These are phyloP conservation scores for Cervus canadensis DNA, from an alignment of 2,113 vertebrate species.

Conservation along the genomic window DNA sequence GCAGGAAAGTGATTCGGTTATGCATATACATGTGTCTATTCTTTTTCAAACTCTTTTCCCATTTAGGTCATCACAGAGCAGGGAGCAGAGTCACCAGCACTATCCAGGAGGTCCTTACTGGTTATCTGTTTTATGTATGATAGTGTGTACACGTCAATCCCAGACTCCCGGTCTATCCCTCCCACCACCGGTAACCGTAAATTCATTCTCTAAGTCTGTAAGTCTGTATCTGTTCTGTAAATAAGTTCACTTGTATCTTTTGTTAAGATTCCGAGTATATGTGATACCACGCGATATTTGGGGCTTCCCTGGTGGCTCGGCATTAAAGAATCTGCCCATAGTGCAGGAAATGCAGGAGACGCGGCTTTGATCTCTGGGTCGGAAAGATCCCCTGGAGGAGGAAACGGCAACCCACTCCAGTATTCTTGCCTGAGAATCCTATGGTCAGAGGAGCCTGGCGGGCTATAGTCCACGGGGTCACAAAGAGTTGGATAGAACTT, in stretches of 20 bases:
- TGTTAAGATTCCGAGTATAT: background rate
- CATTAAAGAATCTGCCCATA: background rate
- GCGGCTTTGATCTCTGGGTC: rapidly evolving
- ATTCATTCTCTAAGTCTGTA: background rate
- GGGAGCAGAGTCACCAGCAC: background rate
- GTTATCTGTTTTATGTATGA: background rate
- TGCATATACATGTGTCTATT: background rate
- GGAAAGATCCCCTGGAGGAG: background rate
- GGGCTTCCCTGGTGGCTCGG: background rate
- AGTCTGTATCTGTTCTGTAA: background rate
- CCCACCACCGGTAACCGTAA: background rate
- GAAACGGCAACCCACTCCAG: background rate
- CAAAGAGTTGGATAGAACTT: background rate
- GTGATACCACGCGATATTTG: background rate
- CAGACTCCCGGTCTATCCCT: background rate
- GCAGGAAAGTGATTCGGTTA: background rate
- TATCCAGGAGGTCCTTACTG: background rate
- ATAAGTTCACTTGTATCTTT: background rate
- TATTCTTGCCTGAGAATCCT: background rate
- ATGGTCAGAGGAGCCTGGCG: background rate
- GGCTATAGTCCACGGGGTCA: background rate
- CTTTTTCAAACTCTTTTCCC: background rate
- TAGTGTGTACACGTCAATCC: background rate
- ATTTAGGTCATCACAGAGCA: background rate
- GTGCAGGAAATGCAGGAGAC: background rate